Percentiles rank a stretch among this genome's conserved stretches.
Evolutionary conservation across 2,888 invertebrate species (phyloP).

Genomic region (Ophraella communa): DNA sequence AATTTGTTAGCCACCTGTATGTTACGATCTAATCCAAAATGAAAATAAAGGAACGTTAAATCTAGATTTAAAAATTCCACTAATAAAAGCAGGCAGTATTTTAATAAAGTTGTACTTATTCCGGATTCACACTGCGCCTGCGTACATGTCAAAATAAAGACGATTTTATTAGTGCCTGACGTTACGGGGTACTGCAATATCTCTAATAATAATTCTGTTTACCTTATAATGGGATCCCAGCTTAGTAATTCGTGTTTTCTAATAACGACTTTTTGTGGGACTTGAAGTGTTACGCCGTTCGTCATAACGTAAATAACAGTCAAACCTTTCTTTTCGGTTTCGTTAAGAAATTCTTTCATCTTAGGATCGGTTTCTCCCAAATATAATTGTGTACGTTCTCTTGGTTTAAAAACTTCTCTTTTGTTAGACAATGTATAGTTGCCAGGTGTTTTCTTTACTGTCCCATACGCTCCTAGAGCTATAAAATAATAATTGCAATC

Average conservation of each 20-base stretch:
- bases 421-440: neutral
- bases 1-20: too few relatives aligned
- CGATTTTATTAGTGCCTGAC: too few relatives aligned
- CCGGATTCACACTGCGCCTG: too few relatives aligned
- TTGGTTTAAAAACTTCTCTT: neutral
- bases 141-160: too few relatives aligned
- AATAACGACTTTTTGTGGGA: constrained; percentile 7
- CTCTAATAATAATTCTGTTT: neutral
- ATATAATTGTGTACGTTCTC: neutral
- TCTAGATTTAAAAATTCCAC: too few relatives aligned
- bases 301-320: constrained; percentile 7
- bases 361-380: neutral
- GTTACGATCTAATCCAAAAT: too few relatives aligned
- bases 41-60: too few relatives aligned
- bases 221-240: neutral
- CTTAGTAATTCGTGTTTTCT: constrained; percentile 3
- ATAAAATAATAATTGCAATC: neutral
- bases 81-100: too few relatives aligned
- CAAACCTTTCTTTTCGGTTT: constrained; percentile 7
- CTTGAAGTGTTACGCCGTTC: neutral
- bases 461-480: neutral
- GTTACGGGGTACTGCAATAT: too few relatives aligned
- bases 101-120: too few relatives aligned
- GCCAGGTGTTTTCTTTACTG: neutral
- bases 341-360: constrained; percentile 1